These are phyloP conservation scores for Leucania comma DNA, from an alignment of 2,888 invertebrate genomes.

Conservation along the genomic window DNA sequence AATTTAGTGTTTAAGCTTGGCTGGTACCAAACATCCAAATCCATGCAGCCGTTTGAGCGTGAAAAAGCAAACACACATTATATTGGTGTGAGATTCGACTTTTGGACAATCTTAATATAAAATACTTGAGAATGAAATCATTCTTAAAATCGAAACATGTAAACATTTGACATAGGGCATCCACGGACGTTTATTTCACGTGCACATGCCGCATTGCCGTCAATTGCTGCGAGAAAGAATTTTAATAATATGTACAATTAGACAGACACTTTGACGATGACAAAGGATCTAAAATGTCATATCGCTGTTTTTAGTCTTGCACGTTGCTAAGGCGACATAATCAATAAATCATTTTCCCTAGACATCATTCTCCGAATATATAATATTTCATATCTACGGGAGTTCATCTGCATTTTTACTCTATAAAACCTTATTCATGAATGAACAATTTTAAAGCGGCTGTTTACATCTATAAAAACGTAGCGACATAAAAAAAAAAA, in stretches of 20 bases:
- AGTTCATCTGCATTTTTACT: no score
- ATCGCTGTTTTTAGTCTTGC: background rate
- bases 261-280: background rate
- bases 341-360: background rate
- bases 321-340: background rate
- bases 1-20: no score
- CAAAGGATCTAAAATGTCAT: background rate
- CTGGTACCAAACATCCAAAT: no score
- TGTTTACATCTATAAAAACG: background rate
- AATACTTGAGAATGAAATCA: background rate
- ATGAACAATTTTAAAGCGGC: background rate
- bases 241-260: background rate
- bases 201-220: conserved; percentile 13
- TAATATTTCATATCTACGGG: no score
- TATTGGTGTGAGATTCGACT: no score
- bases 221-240: conserved; percentile 7
- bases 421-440: background rate
- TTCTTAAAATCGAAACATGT: no score
- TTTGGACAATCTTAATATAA: background rate
- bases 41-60: no score
- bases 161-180: conserved; percentile 13
- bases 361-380: background rate
- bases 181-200: conserved; percentile 30
- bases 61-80: no score
- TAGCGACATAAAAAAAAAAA: background rate